A percentile compares a stretch with the other conserved stretches of the same genome.
Conservation (phyloP, 2,113 vertebrate species). For the Oryzias celebensis region DNA sequence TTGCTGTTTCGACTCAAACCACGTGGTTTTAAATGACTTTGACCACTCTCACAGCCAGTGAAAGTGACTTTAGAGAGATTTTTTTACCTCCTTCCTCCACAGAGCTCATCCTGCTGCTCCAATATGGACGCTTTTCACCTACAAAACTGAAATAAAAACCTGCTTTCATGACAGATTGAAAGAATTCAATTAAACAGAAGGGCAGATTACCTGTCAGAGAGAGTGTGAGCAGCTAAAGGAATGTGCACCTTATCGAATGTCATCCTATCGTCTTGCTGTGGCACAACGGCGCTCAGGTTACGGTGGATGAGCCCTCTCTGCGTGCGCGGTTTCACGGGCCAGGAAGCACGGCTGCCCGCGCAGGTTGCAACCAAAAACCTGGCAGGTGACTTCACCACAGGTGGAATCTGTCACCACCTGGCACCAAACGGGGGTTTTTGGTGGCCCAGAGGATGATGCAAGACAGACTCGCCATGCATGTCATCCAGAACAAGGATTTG, state of each 20-base stretch:
- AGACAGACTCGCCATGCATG: too few species aligned
- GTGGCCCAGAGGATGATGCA: too few species aligned
- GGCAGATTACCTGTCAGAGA: conserved; percentile 24
- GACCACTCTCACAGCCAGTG: background rate
- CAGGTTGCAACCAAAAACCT: conserved; percentile 30
- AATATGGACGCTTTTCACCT: background rate
- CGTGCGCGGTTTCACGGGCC: conserved; percentile 12
- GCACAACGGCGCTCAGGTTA: conserved; percentile 50
- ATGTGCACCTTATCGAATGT: conserved; percentile 52
- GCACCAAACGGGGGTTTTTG: conserved; percentile 21
- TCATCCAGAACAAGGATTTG: too few species aligned
- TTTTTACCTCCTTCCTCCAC: background rate
- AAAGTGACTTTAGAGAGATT: background rate
- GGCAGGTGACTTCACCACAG: conserved; percentile 41
- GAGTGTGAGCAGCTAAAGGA: background rate
- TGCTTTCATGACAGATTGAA: too few species aligned
- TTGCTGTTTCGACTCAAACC: too few species aligned
- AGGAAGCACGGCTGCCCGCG: conserved; percentile 28
- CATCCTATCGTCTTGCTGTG: conserved; percentile 43
- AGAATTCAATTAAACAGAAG: too few species aligned
- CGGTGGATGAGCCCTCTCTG: conserved; percentile 8
- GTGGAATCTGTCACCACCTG: conserved; percentile 9
- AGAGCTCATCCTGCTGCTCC: background rate
- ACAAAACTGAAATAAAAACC: background rate
- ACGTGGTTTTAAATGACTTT: background rate